Conservation (phyloP, 2,888 invertebrate species). For the Nasonia oneida region DNA sequence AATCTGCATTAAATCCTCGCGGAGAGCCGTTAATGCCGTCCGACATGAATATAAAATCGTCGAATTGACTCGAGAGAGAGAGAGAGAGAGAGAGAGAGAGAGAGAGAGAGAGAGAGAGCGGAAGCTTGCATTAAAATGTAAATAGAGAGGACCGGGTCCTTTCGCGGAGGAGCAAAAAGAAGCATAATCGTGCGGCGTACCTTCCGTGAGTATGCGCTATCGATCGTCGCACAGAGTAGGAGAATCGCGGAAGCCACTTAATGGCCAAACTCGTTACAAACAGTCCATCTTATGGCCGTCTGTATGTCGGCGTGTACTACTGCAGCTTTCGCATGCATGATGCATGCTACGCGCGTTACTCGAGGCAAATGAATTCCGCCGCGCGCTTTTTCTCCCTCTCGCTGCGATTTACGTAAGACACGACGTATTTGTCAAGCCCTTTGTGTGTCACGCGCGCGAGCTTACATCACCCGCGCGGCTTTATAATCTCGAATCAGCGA, state of each 20-base stretch:
- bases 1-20: conserved; percentile 1
- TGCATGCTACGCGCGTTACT: not conserved
- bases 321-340: not conserved
- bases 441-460: not conserved
- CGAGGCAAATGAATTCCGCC: not conserved
- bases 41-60: not conserved
- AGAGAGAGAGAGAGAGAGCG: not conserved
- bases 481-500: conserved; percentile 23
- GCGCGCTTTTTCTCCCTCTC: not conserved
- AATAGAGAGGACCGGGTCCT: not conserved
- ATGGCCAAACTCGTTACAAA: conserved; percentile 42
- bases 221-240: not conserved
- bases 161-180: not conserved
- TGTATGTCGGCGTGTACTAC: not conserved
- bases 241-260: conserved; percentile 20
- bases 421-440: conserved; percentile 22
- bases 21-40: not conserved
- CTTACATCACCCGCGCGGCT: not conserved
- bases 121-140: not conserved
- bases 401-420: conserved; percentile 8
- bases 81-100: too few relatives aligned
- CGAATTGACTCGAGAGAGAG: not conserved
- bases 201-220: not conserved
- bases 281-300: not conserved
- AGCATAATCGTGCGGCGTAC: not conserved